Evolutionary conservation across 2,888 invertebrate species (phyloP), one percentile per base, ranked within the genome.

Genomic region (Capitulum mitella): DNA sequence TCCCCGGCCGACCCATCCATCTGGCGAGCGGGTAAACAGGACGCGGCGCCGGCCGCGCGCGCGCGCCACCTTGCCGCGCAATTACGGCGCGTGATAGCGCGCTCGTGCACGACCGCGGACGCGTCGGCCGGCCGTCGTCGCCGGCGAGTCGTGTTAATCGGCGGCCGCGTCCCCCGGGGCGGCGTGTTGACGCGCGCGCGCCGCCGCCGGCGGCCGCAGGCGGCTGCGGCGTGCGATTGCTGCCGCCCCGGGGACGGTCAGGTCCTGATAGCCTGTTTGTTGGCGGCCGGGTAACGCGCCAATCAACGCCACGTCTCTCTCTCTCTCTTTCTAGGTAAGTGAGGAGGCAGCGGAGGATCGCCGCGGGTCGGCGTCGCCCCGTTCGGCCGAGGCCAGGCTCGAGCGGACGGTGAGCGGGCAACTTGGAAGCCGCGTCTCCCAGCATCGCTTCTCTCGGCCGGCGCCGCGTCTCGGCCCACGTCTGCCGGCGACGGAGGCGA

Each of bases 231-330:
- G 70, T 5, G 37, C 70, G 70, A 70, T 70, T 70, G 70, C 70
- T 37, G 16, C 70, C 70, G 70, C 37, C 70, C 37, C 34, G 8
- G 70, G 70, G 34, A 37, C 37, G 14, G 32, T 22, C 70, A 70
- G 70, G 70, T 70, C 32, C 70, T 70, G 70, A 70, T 70, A 70
- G 70, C 70, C 70, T 70, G 70, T 70, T 70, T 70, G 70, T 70
- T 12, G 10, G 29, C n/a, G 37, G n/a, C 37, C 64, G 37, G 34
- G 16, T 10, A 34, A n/a, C 58, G 16, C 70, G 29, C 37, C 70
- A 70, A 70, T 70, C 70, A 70, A 37, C 37, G 70, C 10, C 22
- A 14, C 12, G 5, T 70, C 70, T 70, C 37, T 70, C 37, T 70
- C 70, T 70, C 70, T 70, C 37, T 70, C 37, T 70, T 70, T 70